phyloP scores from a whole-genome alignment of 2,888 invertebrate genomes.

The Cynaeus angustus region DNA sequence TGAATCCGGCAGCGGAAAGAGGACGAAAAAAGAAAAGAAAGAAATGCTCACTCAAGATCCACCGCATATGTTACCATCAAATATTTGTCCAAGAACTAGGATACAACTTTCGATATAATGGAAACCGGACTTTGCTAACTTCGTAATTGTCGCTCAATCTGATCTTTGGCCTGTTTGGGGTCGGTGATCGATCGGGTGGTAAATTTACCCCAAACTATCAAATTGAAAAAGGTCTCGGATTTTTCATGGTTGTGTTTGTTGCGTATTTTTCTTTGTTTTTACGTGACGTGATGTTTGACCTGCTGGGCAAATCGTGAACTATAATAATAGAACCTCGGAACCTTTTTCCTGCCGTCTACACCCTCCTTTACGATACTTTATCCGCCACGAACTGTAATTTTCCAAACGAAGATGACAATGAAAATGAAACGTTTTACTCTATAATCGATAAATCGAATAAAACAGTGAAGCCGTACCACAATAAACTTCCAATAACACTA shows the following conservation, averaged over 20 bases:
- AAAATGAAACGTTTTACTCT: neutral
- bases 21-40: slow-evolving; percentile 52
- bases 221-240: too few relatives aligned
- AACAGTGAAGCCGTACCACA: neutral
- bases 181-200: neutral
- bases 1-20: slow-evolving; percentile 55
- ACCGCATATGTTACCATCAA: slow-evolving; percentile 50
- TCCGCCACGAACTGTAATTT: neutral
- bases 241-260: too few relatives aligned
- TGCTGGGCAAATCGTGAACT: too few relatives aligned
- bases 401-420: neutral
- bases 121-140: slow-evolving; percentile 32
- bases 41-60: slow-evolving; percentile 43
- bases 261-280: too few relatives aligned
- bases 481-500: slow-evolving; percentile 1
- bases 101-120: slow-evolving; percentile 42
- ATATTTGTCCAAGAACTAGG: slow-evolving; percentile 44
- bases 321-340: too few relatives aligned
- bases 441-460: slow-evolving; percentile 1
- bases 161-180: neutral
- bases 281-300: too few relatives aligned
- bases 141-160: slow-evolving; percentile 39
- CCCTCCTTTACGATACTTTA: neutral
- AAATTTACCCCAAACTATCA: neutral
- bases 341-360: too few relatives aligned